A percentile compares a stretch with the other conserved stretches of the same genome.
These are phyloP conservation scores for Channa maculata DNA, from an alignment of 2,113 vertebrate genomes.

Conservation along the genomic window DNA sequence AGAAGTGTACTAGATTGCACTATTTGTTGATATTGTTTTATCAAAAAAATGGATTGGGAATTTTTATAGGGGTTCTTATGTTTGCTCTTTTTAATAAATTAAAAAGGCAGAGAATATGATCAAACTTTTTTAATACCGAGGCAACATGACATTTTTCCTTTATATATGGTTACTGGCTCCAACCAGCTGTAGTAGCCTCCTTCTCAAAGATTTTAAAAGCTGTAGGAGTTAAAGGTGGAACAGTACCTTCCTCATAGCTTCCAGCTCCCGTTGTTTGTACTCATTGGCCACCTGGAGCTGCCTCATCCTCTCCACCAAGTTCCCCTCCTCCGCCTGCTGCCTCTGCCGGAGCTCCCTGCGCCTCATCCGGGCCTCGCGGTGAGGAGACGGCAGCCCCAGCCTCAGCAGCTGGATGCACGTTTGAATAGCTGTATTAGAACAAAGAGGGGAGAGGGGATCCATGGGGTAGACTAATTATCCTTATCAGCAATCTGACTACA, in stretches of 20 bases:
- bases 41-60: neutral
- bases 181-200: no score
- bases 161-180: no score
- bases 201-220: neutral
- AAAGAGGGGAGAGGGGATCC: neutral
- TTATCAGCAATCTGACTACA: neutral
- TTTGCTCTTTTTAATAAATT: no score
- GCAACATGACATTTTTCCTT: no score
- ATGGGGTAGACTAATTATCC: neutral
- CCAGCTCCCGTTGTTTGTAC: constrained; percentile 92
- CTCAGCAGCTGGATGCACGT: constrained; percentile 88
- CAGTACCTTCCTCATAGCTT: constrained; percentile 89
- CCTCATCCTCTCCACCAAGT: constrained; percentile 90
- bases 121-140: no score
- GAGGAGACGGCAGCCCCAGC: constrained; percentile 87
- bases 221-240: neutral
- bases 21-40: no score
- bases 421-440: constrained; percentile 85
- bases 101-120: no score
- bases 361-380: constrained; percentile 89
- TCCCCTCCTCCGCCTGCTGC: constrained; percentile 87
- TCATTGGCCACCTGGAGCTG: constrained; percentile 91
- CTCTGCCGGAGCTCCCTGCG: constrained; percentile 89
- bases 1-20: no score
- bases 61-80: neutral